Conservation (phyloP, 2,113 vertebrate species). For the Chamaea fasciata region DNA sequence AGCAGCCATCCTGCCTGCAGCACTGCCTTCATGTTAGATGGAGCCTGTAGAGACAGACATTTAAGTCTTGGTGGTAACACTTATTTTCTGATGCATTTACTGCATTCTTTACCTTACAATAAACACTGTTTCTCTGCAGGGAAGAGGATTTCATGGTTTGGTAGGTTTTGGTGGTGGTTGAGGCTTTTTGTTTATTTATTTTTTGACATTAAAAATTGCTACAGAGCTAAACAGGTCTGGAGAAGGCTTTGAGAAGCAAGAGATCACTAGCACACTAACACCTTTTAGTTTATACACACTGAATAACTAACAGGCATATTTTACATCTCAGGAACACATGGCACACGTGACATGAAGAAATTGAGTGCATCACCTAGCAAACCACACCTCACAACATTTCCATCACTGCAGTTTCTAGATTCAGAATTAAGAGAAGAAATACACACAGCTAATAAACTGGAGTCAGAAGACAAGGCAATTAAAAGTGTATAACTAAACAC, state of each 20-base stretch:
- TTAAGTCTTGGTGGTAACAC: neutral
- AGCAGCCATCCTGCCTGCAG: slow-evolving; percentile 94
- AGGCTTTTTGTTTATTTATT: neutral
- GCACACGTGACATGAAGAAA: neutral
- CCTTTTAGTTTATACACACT: neutral
- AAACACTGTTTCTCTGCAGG: neutral
- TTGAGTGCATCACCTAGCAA: neutral
- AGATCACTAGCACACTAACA: neutral
- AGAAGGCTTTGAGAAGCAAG: neutral
- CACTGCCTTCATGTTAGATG: slow-evolving; percentile 95
- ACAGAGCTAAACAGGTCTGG: neutral
- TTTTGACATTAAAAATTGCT: neutral
- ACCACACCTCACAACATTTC: neutral
- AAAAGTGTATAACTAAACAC: neutral
- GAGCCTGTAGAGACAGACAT: slow-evolving; percentile 76
- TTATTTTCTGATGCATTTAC: neutral
- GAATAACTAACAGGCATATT: neutral
- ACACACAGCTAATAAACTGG: neutral
- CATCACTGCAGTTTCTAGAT: neutral
- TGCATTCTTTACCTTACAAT: neutral
- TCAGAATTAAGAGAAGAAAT: neutral
- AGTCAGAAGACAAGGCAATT: neutral
- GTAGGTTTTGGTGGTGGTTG: neutral
- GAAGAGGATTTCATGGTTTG: neutral
- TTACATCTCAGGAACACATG: neutral